phyloP scores from a whole-genome alignment of 1,140 invertebrate species.

The Lepidurus arcticus region DNA sequence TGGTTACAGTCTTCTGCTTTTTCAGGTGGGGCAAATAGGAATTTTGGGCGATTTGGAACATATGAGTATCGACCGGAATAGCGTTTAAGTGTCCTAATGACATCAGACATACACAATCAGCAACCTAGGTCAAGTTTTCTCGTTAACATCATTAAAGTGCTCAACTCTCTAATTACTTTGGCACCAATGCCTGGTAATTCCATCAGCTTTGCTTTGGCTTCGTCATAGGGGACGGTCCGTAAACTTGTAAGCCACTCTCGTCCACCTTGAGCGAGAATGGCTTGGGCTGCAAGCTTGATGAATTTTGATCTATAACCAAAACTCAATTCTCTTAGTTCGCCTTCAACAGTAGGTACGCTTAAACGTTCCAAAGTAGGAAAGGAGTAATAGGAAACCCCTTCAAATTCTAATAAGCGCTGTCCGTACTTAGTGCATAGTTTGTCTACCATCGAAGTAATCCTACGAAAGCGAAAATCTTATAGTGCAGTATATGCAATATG shows the following conservation, averaged over 20 bases:
- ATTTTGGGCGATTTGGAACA: slow-evolving; percentile 80
- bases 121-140: slow-evolving; percentile 58
- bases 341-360: slow-evolving; percentile 56
- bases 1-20: slow-evolving; percentile 71
- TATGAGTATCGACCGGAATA: slow-evolving; percentile 94
- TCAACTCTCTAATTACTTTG: slow-evolving; percentile 56
- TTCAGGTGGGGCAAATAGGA: slow-evolving; percentile 75
- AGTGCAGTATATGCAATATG: slow-evolving; percentile 21
- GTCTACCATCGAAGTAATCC: slow-evolving; percentile 86
- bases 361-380: slow-evolving; percentile 73
- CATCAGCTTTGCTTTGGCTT: slow-evolving; percentile 67
- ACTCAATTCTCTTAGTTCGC: slow-evolving; percentile 64
- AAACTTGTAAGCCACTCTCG: slow-evolving; percentile 64
- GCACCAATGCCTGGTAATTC: slow-evolving; percentile 77
- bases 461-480: slow-evolving; percentile 42
- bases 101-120: slow-evolving; percentile 98
- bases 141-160: slow-evolving; percentile 35
- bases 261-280: slow-evolving; percentile 61
- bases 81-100: slow-evolving; percentile 81
- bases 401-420: slow-evolving; percentile 58
- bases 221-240: slow-evolving; percentile 58
- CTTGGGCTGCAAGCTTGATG: slow-evolving; percentile 65
- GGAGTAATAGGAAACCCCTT: slow-evolving; percentile 61
- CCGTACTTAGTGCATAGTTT: slow-evolving; percentile 81
- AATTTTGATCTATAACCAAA: slow-evolving; percentile 91